Evolutionary conservation across 2,888 invertebrate genomes (phyloP).

Genomic region (Chaetogeoica ovagalla): DNA sequence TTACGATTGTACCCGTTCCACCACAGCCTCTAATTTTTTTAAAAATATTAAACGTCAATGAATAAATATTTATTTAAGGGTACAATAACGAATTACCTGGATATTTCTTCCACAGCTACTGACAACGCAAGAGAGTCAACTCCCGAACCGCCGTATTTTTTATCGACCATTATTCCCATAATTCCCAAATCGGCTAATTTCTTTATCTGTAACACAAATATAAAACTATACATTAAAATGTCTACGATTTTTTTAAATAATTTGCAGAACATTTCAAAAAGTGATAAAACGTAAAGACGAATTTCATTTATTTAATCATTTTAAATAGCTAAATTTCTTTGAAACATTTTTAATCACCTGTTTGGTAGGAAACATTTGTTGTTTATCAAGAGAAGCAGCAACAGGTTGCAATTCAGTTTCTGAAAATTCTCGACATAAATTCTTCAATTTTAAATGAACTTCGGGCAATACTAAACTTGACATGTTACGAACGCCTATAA

Average conservation of each 20-base stretch:
- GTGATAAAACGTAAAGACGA: too few relatives aligned
- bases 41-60: background rate
- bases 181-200: conserved; percentile 73
- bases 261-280: too few relatives aligned
- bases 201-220: conserved; percentile 64
- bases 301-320: too few relatives aligned
- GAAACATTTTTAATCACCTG: conserved; percentile 17
- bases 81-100: conserved; percentile 58
- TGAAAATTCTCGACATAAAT: conserved; percentile 18
- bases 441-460: conserved; percentile 27
- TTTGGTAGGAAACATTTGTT: conserved; percentile 32
- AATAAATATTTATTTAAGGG: background rate
- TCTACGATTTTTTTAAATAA: background rate
- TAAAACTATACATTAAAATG: background rate
- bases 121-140: conserved; percentile 73
- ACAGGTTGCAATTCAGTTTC: conserved; percentile 26
- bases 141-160: conserved; percentile 71
- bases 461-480: conserved; percentile 19
- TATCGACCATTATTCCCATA: conserved; percentile 69
- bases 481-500: conserved; percentile 14
- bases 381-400: conserved; percentile 26
- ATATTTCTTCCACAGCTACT: conserved; percentile 76
- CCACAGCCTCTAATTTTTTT: conserved; percentile 69
- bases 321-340: too few relatives aligned
- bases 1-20: conserved; percentile 74